These are phyloP conservation scores for Tenthredo amoena DNA, from an alignment of 2,888 invertebrate species.

Conservation along the genomic window DNA sequence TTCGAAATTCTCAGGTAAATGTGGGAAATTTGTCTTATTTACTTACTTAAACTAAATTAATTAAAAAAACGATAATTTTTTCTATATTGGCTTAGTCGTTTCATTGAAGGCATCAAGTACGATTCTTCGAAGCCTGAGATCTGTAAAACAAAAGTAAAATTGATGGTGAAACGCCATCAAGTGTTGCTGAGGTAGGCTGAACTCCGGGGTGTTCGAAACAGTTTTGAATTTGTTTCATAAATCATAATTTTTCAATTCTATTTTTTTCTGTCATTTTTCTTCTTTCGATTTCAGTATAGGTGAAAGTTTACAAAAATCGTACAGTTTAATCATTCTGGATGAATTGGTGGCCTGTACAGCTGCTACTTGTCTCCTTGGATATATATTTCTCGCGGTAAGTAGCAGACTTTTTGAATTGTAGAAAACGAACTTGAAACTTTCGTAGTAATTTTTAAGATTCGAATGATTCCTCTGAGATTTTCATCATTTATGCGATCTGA, in stretches of 20 bases:
- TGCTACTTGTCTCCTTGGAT: background rate
- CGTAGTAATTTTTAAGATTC: background rate
- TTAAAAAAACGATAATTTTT: background rate
- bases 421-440: background rate
- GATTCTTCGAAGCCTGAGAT: background rate
- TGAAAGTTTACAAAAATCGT: background rate
- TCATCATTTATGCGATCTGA: background rate
- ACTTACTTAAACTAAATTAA: too few relatives aligned
- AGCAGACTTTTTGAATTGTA: background rate
- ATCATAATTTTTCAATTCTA: too few relatives aligned
- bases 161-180: constrained; percentile 7
- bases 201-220: background rate
- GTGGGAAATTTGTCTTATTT: background rate
- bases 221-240: too few relatives aligned
- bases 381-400: background rate
- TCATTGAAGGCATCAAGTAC: constrained; percentile 1
- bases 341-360: background rate
- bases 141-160: background rate
- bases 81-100: background rate
- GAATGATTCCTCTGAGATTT: background rate
- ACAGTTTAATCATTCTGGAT: background rate
- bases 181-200: background rate
- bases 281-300: background rate
- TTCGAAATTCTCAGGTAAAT: background rate
- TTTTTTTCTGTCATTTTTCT: background rate